Evolutionary conservation across 2,113 vertebrate genomes (phyloP), one percentile per base, ranked within the genome.

Genomic region (Megaceryle torquata): DNA sequence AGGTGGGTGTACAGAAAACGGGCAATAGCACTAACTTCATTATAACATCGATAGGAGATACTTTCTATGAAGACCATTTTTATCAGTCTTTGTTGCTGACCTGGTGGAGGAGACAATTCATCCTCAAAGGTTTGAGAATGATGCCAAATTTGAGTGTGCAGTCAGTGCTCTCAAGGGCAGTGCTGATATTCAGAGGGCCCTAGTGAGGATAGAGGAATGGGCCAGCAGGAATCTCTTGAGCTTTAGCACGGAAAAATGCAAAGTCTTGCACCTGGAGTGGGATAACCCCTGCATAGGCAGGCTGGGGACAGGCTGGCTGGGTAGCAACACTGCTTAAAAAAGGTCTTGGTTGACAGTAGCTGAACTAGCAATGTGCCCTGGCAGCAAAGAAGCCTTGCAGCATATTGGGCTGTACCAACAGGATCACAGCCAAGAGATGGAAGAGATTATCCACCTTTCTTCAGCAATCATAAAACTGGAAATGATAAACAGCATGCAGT

Each of bases 1-100:
- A 99, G 98, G 99, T 99, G 97, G 98, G 99, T 99, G 35, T 86
- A 56, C 24, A 76, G 57, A 63, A 41, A 88, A 68, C 11, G 72
- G 81, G 72, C 31, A 74, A 33, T 18, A 8, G 26, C 15, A 59
- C 53, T 44, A 78, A 44, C 20, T 37, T 70, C 24, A 31, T 54
- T 63, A 10, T 21, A 75, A 53, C 28, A 48, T 28, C 80, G 59
- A 39, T 35, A 51, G 70, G 46, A 94, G 5, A 75, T 37, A 26
- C 4, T 83, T 83, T 64, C 43, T 67, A 5, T 74, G 28, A 74
- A 25, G 28, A 26, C 11, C 1, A 11, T 71, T 85, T 70, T 13
- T 60, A 16, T 54, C 63, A 44, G 13, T 79, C 15, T 88, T 93
- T 65, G 20, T 44, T 89, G 57, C 10, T 91, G 74, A 48, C 11